Percentiles rank a stretch among this genome's conserved stretches.
phyloP scores from a whole-genome alignment of 2,888 invertebrate species.

The Pseudolycoriella hygida region DNA sequence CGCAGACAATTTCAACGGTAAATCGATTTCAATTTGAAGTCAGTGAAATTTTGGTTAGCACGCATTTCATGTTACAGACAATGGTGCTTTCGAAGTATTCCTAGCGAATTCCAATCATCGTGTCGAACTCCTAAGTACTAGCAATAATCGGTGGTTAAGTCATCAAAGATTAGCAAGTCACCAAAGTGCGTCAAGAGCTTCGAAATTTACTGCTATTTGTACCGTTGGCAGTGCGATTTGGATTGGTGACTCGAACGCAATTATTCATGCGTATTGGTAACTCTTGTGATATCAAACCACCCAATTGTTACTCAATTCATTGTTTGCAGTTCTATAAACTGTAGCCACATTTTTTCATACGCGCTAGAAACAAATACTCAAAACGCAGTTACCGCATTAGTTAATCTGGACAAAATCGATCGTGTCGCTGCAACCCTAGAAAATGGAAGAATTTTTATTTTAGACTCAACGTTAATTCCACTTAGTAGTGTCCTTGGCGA shows the following conservation, averaged over 20 bases:
- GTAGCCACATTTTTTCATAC: conserved; percentile 40
- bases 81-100: conserved; percentile 52
- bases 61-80: conserved; percentile 31
- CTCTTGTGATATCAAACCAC: conserved; percentile 11
- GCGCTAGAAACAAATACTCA: conserved; percentile 48
- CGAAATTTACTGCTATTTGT: conserved; percentile 51
- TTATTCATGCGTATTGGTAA: conserved; percentile 64
- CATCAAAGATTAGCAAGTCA: conserved; percentile 29
- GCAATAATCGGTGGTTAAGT: conserved; percentile 40
- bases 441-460: conserved; percentile 60
- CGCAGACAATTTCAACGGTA: neutral
- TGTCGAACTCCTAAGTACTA: conserved; percentile 40
- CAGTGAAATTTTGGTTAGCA: too few relatives aligned
- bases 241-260: conserved; percentile 80
- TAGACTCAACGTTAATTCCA: conserved; percentile 41
- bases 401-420: conserved; percentile 43
- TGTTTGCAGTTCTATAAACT: conserved; percentile 33
- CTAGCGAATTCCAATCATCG: conserved; percentile 34
- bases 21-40: too few relatives aligned
- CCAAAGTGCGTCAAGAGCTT: conserved; percentile 12
- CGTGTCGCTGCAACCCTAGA: conserved; percentile 67
- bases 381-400: conserved; percentile 47
- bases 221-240: conserved; percentile 63
- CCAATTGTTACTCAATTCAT: conserved; percentile 1
- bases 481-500: conserved; percentile 45